A percentile compares a stretch with the other conserved stretches of the same genome.
These are phyloP conservation scores for Pseudonaja textilis DNA, from an alignment of 2,113 vertebrate species.

Conservation along the genomic window DNA sequence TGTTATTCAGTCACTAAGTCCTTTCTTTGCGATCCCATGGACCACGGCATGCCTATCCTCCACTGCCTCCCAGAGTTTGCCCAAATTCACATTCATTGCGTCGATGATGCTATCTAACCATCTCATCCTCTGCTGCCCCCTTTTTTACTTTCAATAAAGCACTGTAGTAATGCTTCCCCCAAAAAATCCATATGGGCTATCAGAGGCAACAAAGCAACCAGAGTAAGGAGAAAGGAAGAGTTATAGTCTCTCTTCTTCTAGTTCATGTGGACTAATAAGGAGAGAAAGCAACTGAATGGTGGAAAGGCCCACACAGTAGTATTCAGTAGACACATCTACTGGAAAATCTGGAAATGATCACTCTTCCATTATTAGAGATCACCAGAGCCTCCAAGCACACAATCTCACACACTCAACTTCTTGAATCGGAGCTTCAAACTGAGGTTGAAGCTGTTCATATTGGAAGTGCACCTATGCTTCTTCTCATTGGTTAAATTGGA, in stretches of 20 bases:
- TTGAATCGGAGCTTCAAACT: background rate
- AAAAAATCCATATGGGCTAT: background rate
- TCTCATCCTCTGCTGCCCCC: background rate
- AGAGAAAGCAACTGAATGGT: background rate
- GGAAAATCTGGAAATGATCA: background rate
- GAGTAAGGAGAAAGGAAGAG: background rate
- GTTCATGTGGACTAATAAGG: background rate
- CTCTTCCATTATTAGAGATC: background rate
- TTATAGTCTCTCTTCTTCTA: background rate
- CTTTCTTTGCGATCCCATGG: background rate
- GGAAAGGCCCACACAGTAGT: background rate
- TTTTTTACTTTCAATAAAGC: background rate
- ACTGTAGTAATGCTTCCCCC: background rate
- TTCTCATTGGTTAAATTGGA: no score
- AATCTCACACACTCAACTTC: background rate
- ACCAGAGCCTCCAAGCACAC: background rate
- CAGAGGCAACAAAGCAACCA: background rate
- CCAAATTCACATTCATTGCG: background rate
- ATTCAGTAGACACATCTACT: background rate
- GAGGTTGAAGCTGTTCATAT: background rate
- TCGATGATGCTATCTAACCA: background rate
- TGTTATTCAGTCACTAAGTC: background rate
- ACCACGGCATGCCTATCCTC: background rate
- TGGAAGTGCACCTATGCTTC: background rate
- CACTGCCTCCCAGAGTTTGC: background rate